phyloP scores from a whole-genome alignment of 1,140 invertebrate species.

The Tetramorium parvispinum region DNA sequence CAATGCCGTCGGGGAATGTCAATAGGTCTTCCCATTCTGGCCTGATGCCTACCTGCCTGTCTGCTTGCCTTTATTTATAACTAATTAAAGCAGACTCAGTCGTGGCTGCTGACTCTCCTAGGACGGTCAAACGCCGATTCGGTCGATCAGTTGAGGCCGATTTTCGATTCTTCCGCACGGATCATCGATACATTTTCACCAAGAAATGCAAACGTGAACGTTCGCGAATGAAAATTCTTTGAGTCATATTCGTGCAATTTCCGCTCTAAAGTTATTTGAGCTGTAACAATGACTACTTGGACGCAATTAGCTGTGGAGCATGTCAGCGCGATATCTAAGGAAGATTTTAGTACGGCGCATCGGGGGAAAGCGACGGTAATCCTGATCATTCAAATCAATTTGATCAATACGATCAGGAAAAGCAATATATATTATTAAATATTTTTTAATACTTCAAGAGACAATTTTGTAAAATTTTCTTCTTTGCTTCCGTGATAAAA shows the following conservation, averaged over 20 bases:
- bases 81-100: conserved; percentile 80
- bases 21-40: conserved; percentile 78
- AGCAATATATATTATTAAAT: not conserved
- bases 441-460: not conserved
- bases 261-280: not conserved
- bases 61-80: conserved; percentile 83
- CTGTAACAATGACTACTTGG: conserved; percentile 87
- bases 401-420: not conserved
- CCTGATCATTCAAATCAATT: not conserved
- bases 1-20: conserved; percentile 67
- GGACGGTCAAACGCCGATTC: conserved; percentile 42
- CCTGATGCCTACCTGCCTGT: conserved; percentile 70
- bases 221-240: not conserved
- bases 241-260: not conserved
- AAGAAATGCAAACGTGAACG: not conserved
- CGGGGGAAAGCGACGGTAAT: conserved; percentile 75
- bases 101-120: conserved; percentile 45
- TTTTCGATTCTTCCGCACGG: not conserved
- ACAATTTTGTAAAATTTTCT: not conserved
- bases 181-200: not conserved
- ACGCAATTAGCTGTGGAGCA: conserved; percentile 88
- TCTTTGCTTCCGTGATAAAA: not conserved
- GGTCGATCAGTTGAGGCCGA: conserved; percentile 1
- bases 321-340: conserved; percentile 87
- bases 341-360: conserved; percentile 87